Base-by-base conservation (phyloP, 2,888 invertebrate species). In the Cryptus viduatorius region DNA sequence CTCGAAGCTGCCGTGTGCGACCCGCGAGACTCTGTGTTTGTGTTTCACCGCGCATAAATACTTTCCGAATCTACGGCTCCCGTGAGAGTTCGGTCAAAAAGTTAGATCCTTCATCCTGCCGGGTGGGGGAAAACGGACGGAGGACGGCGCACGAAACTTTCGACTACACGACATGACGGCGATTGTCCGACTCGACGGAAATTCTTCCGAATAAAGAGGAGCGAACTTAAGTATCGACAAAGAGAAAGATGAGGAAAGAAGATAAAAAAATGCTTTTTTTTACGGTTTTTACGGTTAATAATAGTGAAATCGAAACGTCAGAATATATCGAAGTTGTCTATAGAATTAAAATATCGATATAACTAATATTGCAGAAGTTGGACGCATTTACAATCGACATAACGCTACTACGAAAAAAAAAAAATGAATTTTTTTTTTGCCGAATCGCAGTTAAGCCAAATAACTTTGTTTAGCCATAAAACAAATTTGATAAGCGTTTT, bases 1-100 rank as follows among this genome's bases (percentile, higher is more conserved):
- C 67, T 24, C 82, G 72, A 73, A 78, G 64, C 61, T 56, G 46
- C 67, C 31, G 61, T 24, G 64, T 24, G 50, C 37, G n/a, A 10
- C 14, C 14, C 61, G 61, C 14, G 61, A 29, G 61, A 12, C 61
- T n/a, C 29, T 61, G 31, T 31, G 59, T 82, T 44, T 67, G 37
- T 37, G 37, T 37, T 80, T 61, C 46, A 78, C 71, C 67, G 83
- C 83, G 87, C 88, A 89, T 88, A 89, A 89, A 89, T 89, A 89
- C 85, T 84, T 80, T 84, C 84, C 72, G 86, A 76, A 87, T 24
- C 24, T 31, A 76, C 67, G 77, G 64, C 79, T 85, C 82, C 82
- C 86, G 89, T 90, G 90, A 91, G 86, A 86, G 86, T 83, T 85
- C 78, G 88, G 83, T 89, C 88, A 89, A 91, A 90, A 89, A 90